Conservation (phyloP, 2,888 invertebrate genomes). For the Mystacides longicornis region DNA sequence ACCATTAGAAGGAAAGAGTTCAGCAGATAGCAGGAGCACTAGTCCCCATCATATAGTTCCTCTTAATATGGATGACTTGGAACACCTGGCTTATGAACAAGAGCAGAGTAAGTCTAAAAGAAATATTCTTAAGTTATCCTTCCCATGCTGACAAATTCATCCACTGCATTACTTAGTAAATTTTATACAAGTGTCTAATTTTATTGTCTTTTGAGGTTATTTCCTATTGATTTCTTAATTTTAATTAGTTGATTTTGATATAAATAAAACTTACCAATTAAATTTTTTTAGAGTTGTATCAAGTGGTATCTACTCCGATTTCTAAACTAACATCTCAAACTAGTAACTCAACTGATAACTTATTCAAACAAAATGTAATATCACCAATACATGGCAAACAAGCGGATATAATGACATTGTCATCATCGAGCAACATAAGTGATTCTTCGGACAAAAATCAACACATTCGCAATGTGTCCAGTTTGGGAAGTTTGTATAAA, state of each 20-base stretch:
- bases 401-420: constrained; percentile 3
- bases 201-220: too few relatives aligned
- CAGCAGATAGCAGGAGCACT: constrained; percentile 17
- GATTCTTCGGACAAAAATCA: constrained; percentile 32
- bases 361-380: constrained; percentile 38
- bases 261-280: too few relatives aligned
- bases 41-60: constrained; percentile 29
- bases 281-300: constrained; percentile 25
- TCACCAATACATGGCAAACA: constrained; percentile 36
- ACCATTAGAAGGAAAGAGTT: background rate
- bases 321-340: constrained; percentile 29
- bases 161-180: too few relatives aligned
- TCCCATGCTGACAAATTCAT: too few relatives aligned
- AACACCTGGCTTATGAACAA: constrained; percentile 20
- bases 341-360: constrained; percentile 32
- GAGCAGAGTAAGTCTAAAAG: constrained; percentile 19
- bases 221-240: too few relatives aligned
- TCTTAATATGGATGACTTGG: constrained; percentile 20
- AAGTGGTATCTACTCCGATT: constrained; percentile 42
- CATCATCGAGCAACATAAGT: constrained; percentile 17
- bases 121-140: background rate
- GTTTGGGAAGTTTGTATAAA: constrained; percentile 32
- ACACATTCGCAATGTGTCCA: constrained; percentile 35
- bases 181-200: too few relatives aligned
- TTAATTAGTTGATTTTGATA: too few relatives aligned